Percentiles rank a stretch among this genome's conserved stretches.
Conservation (phyloP, 2,888 invertebrate species). For the Cephus nigrinus region DNA sequence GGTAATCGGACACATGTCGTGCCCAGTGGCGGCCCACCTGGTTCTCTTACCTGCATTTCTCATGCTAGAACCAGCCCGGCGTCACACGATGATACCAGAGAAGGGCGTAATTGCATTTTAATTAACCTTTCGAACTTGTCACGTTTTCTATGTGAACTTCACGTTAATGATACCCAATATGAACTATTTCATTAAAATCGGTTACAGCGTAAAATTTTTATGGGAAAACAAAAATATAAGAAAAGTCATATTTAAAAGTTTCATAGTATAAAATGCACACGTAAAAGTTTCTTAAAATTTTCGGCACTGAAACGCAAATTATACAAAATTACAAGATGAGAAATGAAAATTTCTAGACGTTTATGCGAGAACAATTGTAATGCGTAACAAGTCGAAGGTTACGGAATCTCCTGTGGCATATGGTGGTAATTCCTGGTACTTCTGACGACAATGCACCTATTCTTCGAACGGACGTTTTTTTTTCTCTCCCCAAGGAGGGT, state of each 20-base stretch:
- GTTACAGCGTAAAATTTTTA: neutral
- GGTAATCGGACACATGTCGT: conserved; percentile 57
- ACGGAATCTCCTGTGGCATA: neutral
- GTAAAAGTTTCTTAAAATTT: neutral
- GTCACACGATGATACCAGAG: conserved; percentile 36
- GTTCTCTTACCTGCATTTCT: conserved; percentile 48
- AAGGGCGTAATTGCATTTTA: conserved; percentile 38
- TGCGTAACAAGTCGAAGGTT: neutral
- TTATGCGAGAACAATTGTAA: neutral
- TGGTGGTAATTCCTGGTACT: conserved; percentile 4
- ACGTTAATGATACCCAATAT: neutral
- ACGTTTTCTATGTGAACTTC: conserved; percentile 7
- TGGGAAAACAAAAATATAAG: neutral
- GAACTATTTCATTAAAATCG: neutral
- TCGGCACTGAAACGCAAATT: neutral
- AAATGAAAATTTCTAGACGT: neutral
- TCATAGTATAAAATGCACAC: neutral
- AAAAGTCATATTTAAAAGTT: neutral
- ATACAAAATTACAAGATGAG: neutral
- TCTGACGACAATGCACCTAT: conserved; percentile 7
- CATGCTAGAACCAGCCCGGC: conserved; percentile 45
- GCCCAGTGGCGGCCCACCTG: conserved; percentile 52
- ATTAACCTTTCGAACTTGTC: conserved; percentile 32
- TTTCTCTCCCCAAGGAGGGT: neutral
- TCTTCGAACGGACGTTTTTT: neutral